phyloP scores from a whole-genome alignment of 2,113 vertebrate genomes.

The Stegastes partitus region DNA sequence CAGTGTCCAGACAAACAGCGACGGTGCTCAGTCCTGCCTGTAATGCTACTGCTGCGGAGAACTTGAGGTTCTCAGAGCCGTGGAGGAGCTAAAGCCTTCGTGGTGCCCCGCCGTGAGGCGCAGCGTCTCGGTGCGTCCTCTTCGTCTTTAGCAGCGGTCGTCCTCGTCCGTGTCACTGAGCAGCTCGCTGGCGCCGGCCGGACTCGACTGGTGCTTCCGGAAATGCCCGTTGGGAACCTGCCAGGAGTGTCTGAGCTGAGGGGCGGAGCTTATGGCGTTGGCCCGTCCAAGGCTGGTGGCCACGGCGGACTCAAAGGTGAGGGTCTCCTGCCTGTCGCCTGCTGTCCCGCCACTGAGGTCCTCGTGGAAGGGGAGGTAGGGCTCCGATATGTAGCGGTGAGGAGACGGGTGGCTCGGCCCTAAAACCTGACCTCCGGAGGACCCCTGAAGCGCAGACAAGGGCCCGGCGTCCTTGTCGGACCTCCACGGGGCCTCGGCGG shows the following conservation, averaged over 20 bases:
- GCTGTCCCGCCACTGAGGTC: conserved; percentile 88
- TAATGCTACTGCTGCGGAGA: conserved; percentile 69
- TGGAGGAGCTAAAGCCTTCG: conserved; percentile 36
- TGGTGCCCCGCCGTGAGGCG: conserved; percentile 1
- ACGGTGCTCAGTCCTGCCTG: conserved; percentile 42
- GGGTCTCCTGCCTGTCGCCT: conserved; percentile 90
- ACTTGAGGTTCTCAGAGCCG: conserved; percentile 37
- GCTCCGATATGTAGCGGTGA: conserved; percentile 96
- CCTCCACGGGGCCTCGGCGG: conserved; percentile 54
- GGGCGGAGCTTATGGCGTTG: conserved; percentile 93
- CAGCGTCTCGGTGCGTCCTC: conserved; percentile 7
- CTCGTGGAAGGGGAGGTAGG: conserved; percentile 93
- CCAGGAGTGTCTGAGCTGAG: conserved; percentile 94
- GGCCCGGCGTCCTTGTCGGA: conserved; percentile 81
- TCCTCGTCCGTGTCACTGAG: conserved; percentile 97
- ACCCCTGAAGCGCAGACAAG: conserved; percentile 44
- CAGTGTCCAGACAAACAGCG: conserved; percentile 49
- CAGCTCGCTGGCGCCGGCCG: conserved; percentile 88
- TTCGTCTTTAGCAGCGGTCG: conserved; percentile 90
- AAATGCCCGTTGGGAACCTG: conserved; percentile 97
- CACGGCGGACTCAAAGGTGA: conserved; percentile 95
- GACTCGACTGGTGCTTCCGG: conserved; percentile 87
- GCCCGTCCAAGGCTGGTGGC: conserved; percentile 93
- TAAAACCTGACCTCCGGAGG: conserved; percentile 66
- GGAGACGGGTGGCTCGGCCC: conserved; percentile 86